phyloP scores from a whole-genome alignment of 2,888 invertebrate genomes.

The Tetheella fluctuosa region DNA sequence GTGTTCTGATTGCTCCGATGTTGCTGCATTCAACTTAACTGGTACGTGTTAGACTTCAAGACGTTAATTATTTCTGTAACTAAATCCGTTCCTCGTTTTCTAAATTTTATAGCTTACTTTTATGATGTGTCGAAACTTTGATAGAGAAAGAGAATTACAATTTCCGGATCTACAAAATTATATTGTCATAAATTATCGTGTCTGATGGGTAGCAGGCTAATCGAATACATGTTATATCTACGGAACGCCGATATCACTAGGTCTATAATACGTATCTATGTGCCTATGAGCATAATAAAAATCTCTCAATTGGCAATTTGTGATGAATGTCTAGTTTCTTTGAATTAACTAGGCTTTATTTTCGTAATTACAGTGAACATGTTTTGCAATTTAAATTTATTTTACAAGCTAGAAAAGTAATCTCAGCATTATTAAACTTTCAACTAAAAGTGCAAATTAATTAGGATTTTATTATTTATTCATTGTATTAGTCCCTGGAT shows the following conservation, averaged over 20 bases:
- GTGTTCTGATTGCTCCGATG: background rate
- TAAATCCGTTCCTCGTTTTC: constrained; percentile 27
- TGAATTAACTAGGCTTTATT: background rate
- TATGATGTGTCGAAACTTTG: background rate
- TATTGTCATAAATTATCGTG: constrained; percentile 27
- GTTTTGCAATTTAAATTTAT: background rate
- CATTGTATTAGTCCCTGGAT: background rate
- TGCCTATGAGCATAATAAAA: background rate
- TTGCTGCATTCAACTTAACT: background rate
- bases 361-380: background rate
- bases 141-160: background rate
- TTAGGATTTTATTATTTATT: background rate
- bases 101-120: constrained; percentile 28
- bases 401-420: background rate
- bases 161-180: constrained; percentile 17
- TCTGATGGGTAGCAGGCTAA: constrained; percentile 6
- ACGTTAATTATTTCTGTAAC: background rate
- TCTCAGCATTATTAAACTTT: too few species aligned
- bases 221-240: background rate
- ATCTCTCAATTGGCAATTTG: background rate
- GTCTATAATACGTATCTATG: too few species aligned
- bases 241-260: background rate
- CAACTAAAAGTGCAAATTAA: background rate
- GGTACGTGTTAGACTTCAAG: background rate
- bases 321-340: background rate